A percentile compares a stretch with the other conserved stretches of the same genome.
phyloP scores from a whole-genome alignment of 2,797 vertebrate genomes.

The Columba guinea region DNA sequence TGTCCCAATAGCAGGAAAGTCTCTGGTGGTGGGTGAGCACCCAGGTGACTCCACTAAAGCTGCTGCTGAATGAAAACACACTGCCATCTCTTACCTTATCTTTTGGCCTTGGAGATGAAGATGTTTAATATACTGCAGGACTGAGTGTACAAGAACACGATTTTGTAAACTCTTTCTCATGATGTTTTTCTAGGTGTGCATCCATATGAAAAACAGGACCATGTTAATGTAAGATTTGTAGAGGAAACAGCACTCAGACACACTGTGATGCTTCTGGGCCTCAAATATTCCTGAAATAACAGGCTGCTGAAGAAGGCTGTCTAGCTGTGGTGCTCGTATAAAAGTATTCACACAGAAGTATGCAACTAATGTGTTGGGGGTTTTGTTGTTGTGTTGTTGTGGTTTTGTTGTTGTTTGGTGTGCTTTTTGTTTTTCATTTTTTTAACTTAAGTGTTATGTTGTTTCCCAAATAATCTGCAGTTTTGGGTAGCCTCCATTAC shows the following conservation, averaged over 20 bases:
- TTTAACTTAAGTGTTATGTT: neutral
- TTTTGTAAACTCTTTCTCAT: neutral
- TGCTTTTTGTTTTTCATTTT: neutral
- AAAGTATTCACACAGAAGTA: neutral
- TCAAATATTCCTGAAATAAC: constrained; percentile 45
- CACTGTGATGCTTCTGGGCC: constrained; percentile 80
- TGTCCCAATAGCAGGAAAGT: neutral
- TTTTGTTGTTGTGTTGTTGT: too few species aligned
- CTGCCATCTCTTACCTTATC: neutral
- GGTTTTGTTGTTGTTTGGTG: too few species aligned
- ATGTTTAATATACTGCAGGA: neutral
- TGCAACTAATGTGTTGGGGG: neutral
- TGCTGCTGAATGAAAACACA: neutral
- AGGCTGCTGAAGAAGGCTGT: neutral
- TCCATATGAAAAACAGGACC: constrained; percentile 82
- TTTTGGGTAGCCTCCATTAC: neutral
- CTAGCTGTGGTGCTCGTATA: neutral
- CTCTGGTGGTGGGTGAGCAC: neutral
- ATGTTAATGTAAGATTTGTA: constrained; percentile 84
- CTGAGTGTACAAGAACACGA: neutral
- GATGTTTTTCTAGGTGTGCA: constrained; percentile 69
- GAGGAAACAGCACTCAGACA: constrained; percentile 89
- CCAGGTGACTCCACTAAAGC: neutral
- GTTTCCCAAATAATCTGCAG: neutral
- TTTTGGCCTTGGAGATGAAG: neutral